Evolutionary conservation across 64 coral and sea anemone genomes (phyloP), one percentile per base, ranked within the genome.

Genomic region (Stichodactyla mertensii): DNA sequence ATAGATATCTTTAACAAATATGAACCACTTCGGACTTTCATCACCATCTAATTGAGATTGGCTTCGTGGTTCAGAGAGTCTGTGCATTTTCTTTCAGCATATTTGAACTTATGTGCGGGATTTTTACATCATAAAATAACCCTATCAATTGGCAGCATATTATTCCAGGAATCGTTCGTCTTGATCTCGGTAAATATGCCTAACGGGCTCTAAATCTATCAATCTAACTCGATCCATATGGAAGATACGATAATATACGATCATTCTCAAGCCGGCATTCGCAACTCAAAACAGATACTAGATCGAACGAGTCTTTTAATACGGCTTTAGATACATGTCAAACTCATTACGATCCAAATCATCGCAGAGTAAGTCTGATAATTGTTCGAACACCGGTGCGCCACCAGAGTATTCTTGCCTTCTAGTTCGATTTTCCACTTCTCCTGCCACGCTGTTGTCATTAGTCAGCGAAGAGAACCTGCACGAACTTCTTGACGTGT

Each of bases 271-370:
- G 27, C 69, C 69, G 24, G 69, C 24, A 31, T 10, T 23, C 24
- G 16, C 20, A 81, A 81, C 52, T 81, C 78, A 81, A 81, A 53
- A 81, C 51, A 81, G 78, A 81, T 81, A 74, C 69, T 27, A 27
- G 22, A 74, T 66, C 10, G 62, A 66, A 5, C 24, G 18, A 71
- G 20, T 22, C 67, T 81, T 16, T 85, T 62, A 85, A 85, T 85
- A 85, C 55, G 83, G 83, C 55, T 85, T 85, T 13, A 96, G 71
- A 36, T 96, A 96, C 94, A 93, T 96, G 69, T 89, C 91, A 85
- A 96, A 93, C 70, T 96, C 94, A 36, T 96, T 92, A 51, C 91
- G 80, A 70, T 96, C 94, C 62, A 96, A 88, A 84, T 93, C 94
- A 78, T 96, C 94, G 79, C 88, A 88, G 16, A 96, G 74, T 16